phyloP scores from a whole-genome alignment of 2,888 invertebrate species.

The Lordiphosa andalusiaca region DNA sequence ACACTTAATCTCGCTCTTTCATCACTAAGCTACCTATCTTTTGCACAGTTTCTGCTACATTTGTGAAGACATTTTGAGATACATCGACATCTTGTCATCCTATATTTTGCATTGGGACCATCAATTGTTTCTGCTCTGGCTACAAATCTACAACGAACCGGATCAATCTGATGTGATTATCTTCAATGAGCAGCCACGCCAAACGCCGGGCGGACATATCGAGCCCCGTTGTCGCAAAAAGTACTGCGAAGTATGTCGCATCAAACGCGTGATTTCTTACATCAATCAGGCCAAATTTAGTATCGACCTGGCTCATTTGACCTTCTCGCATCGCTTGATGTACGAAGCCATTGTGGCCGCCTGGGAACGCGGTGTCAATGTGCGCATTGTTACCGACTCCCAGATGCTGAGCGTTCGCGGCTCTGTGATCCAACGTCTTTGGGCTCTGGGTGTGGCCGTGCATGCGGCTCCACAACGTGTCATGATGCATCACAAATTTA shows the following conservation, averaged over 20 bases:
- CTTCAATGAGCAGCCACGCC: slow-evolving; percentile 24
- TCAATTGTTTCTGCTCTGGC: background rate
- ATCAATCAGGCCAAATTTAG: slow-evolving; percentile 16
- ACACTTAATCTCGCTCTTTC: too few species aligned
- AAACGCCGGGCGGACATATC: background rate
- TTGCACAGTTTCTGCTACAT: too few species aligned
- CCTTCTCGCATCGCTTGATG: slow-evolving; percentile 8
- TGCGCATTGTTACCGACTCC: slow-evolving; percentile 26
- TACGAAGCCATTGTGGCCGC: slow-evolving; percentile 12
- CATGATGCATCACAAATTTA: slow-evolving; percentile 33
- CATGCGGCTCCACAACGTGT: background rate
- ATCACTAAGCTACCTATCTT: too few species aligned
- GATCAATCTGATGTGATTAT: slow-evolving; percentile 20
- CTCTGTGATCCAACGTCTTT: background rate
- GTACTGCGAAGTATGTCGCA: slow-evolving; percentile 16
- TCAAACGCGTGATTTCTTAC: slow-evolving; percentile 2
- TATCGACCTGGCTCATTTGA: slow-evolving; percentile 25
- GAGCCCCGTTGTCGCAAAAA: background rate
- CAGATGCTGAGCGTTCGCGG: slow-evolving; percentile 21
- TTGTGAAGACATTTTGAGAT: background rate
- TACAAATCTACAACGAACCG: background rate
- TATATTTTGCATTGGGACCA: background rate
- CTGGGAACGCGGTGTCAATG: slow-evolving; percentile 12
- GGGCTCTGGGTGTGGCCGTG: slow-evolving; percentile 11
- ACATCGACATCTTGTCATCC: background rate